Percentiles rank a stretch among this genome's conserved stretches.
Evolutionary conservation across 1,140 invertebrate species (phyloP).

Genomic region (Ladona fulva): DNA sequence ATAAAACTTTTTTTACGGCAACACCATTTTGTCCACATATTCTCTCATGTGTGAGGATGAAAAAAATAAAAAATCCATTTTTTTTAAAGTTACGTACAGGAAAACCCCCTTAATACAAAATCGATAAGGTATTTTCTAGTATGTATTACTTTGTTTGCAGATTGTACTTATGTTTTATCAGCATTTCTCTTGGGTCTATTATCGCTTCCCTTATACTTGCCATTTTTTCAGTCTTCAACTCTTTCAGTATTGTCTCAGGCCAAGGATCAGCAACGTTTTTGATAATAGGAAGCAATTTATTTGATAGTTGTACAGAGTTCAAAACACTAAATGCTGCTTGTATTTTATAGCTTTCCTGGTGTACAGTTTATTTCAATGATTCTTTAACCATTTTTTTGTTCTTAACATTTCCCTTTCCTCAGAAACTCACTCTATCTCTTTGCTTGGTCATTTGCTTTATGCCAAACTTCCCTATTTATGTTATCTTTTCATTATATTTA

Average conservation of each 20-base stretch:
- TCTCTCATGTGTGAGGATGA: no score
- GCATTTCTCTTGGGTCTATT: neutral
- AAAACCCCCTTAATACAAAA: no score
- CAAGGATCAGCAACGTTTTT: neutral
- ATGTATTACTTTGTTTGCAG: no score
- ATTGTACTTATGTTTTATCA: neutral
- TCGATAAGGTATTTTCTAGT: no score
- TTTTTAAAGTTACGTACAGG: no score
- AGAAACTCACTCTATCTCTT: neutral
- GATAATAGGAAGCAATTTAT: neutral
- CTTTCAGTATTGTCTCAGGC: neutral
- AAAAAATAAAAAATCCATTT: no score
- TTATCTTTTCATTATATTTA: constrained; percentile 21
- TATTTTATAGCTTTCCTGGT: neutral
- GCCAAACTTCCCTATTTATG: constrained; percentile 32
- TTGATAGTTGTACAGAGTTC: neutral
- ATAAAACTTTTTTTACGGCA: no score
- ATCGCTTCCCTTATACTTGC: neutral
- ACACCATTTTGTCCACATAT: no score
- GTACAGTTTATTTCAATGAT: neutral
- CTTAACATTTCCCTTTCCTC: neutral
- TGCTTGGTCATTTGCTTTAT: no score
- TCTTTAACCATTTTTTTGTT: constrained; percentile 17
- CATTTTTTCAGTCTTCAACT: neutral
- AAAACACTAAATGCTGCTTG: neutral